phyloP scores from a whole-genome alignment of 2,113 vertebrate species.

The Helogale parvula region DNA sequence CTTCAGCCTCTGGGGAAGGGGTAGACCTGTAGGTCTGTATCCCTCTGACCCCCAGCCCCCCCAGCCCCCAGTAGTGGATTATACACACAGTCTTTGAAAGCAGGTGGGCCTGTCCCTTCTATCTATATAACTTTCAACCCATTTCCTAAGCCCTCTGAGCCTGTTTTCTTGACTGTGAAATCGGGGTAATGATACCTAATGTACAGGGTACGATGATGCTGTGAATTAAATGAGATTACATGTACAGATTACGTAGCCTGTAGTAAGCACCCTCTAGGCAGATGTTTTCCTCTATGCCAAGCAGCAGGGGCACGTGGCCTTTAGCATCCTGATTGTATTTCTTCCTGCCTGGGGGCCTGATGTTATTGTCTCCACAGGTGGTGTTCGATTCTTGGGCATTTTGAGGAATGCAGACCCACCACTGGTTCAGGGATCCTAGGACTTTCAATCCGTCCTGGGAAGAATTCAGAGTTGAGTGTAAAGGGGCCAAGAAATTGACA shows the following conservation, averaged over 20 bases:
- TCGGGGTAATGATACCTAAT: background rate
- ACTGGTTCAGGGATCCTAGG: background rate
- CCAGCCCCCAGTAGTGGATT: background rate
- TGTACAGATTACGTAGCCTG: background rate
- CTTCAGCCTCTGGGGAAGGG: background rate
- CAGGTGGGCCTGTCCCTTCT: background rate
- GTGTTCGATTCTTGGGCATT: background rate
- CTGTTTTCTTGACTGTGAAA: background rate
- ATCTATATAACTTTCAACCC: background rate
- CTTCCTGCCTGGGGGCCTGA: background rate
- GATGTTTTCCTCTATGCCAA: background rate
- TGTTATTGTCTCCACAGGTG: background rate
- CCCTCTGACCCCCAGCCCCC: background rate
- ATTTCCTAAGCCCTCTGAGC: background rate
- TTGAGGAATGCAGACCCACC: background rate
- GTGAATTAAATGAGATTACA: background rate
- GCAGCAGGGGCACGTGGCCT: background rate
- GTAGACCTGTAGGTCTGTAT: background rate
- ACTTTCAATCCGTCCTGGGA: background rate
- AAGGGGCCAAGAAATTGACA: slow-evolving; percentile 29
- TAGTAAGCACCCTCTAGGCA: background rate
- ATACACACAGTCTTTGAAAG: background rate
- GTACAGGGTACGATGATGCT: background rate
- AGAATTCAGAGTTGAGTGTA: slow-evolving; percentile 32
- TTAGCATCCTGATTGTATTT: background rate